Base-by-base conservation (phyloP, 2,888 invertebrate species). In the Drosophila anomelani region DNA sequence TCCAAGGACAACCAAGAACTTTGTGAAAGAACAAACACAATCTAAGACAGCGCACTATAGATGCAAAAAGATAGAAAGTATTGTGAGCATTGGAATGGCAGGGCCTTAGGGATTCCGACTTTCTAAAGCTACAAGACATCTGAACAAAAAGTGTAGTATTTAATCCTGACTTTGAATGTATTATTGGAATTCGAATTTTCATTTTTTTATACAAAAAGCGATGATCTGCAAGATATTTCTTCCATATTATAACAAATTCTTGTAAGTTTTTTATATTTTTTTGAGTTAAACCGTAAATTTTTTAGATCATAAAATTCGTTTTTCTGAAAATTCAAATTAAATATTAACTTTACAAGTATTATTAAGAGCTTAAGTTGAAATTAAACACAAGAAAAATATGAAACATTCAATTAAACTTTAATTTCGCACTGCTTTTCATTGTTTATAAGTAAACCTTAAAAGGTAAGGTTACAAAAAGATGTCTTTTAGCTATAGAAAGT, bases 1-100 rank as follows among this genome's bases (percentile, higher is more conserved):
- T 85, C 88, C 85, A 81, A 78, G 46, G 44, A 64, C 55, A 75
- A 59, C 58, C 68, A 54, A 46, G 29, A 39, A 29, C 9, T 43
- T 32, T 36, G 67, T 67, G 67, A 56, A 63, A 17, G 29, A 43
- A 49, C 69, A 71, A 60, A 63, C 13, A 51, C 49, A 32, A 60
- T 26, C 51, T 46, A 59, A 67, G 44, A 74, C 44, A 68, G 61
- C 54, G 70, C 58, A 64, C 53, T 49, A 62, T 53, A 47, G 44
- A 29, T 59, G 64, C 47, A 60, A 55, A 51, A 34, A 15, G 23
- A 57, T 39, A 10, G 26, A 36, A 15, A 9, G 41, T 36, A 59
- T 34, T 12, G 43, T n/a, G 43, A 57, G 36, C 66, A 67, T 64
- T 46, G 64, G 53, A 64, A 47, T 46, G 34, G 13, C 17, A 47